These are phyloP conservation scores for Nomada fabriciana DNA, from an alignment of 2,888 invertebrate genomes.

Conservation along the genomic window DNA sequence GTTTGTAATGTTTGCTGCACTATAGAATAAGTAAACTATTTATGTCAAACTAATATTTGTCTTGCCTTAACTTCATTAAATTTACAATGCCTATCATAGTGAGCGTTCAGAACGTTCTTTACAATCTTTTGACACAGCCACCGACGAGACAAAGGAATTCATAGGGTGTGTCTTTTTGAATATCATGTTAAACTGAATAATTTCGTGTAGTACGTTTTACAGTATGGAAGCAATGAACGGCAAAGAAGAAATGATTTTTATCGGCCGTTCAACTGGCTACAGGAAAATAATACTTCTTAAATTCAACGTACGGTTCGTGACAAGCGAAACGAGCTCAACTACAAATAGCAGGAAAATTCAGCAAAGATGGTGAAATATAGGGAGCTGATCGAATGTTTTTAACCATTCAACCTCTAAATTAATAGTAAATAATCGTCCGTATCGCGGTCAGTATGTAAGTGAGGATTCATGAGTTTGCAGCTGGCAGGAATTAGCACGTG, in stretches of 20 bases:
- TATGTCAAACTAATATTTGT: too few species aligned
- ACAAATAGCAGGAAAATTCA: constrained; percentile 61
- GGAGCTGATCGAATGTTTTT: constrained; percentile 73
- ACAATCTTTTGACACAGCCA: too few species aligned
- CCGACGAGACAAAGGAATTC: too few species aligned
- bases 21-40: too few species aligned
- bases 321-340: constrained; percentile 34
- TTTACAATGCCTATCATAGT: too few species aligned
- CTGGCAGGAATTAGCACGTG: constrained; percentile 67
- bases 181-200: too few species aligned
- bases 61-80: too few species aligned
- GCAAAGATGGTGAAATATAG: constrained; percentile 77
- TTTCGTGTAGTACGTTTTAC: too few species aligned
- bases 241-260: constrained; percentile 10
- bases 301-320: constrained; percentile 35
- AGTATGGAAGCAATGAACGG: background rate
- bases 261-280: background rate
- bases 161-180: too few species aligned
- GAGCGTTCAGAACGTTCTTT: too few species aligned
- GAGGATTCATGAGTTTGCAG: constrained; percentile 65
- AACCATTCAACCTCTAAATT: constrained; percentile 79
- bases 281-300: background rate
- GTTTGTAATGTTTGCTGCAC: too few species aligned
- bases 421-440: constrained; percentile 71
- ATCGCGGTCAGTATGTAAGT: constrained; percentile 75